Percentiles rank a stretch among this genome's conserved stretches.
phyloP scores from a whole-genome alignment of 2,113 vertebrate species.

The Halichoerus grypus region DNA sequence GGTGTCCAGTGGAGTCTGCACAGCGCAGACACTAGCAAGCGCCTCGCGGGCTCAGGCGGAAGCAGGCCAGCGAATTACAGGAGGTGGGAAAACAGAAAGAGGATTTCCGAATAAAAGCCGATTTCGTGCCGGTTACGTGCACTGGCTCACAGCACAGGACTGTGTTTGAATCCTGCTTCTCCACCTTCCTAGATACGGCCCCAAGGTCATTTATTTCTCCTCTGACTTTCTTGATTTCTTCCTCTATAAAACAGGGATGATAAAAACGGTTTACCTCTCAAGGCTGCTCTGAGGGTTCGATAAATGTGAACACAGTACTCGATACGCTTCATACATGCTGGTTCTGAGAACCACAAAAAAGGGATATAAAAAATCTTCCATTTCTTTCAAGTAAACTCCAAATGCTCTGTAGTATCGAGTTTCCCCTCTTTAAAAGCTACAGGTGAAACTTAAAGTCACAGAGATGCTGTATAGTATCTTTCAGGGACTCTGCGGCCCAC shows the following conservation, averaged over 20 bases:
- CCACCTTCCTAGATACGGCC: not conserved
- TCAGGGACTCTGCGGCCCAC: not conserved
- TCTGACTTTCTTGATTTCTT: not conserved
- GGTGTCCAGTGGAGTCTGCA: not conserved
- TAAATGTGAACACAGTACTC: rapidly evolving
- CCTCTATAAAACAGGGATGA: not conserved
- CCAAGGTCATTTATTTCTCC: too few species aligned
- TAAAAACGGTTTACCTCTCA: not conserved
- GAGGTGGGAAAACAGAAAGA: too few species aligned
- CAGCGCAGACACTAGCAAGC: rapidly evolving
- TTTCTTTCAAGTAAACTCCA: not conserved
- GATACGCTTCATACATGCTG: rapidly evolving
- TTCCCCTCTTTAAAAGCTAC: not conserved
- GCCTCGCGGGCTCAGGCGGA: rapidly evolving
- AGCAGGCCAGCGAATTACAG: rapidly evolving
- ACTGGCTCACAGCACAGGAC: not conserved
- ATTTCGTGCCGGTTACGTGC: rapidly evolving
- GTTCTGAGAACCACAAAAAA: not conserved
- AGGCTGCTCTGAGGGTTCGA: not conserved
- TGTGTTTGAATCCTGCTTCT: not conserved
- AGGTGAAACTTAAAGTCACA: not conserved
- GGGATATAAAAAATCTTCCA: not conserved
- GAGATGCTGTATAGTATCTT: not conserved
- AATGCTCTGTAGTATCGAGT: not conserved
- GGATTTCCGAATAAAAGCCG: not conserved